These are phyloP conservation scores for Nephrotoma appendiculata DNA, from an alignment of 2,888 invertebrate species.

Conservation along the genomic window DNA sequence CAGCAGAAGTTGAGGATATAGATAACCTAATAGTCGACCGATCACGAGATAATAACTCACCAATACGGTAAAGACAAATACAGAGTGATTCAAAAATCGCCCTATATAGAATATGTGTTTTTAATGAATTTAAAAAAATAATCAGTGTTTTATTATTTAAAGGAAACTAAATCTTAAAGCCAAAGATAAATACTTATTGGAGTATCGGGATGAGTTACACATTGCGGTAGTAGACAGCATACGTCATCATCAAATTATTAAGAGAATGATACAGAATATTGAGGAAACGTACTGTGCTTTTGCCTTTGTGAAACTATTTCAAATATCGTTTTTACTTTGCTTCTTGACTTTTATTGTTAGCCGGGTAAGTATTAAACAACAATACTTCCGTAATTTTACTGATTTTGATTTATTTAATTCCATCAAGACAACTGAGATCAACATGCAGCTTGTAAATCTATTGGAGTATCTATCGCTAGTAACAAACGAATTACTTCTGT, in stretches of 20 bases:
- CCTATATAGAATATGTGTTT: too few relatives aligned
- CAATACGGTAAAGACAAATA: not conserved
- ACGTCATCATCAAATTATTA: slow-evolving; percentile 23
- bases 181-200: slow-evolving; percentile 6
- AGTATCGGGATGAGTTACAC: slow-evolving; percentile 11
- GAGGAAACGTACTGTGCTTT: slow-evolving; percentile 25
- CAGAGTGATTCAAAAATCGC: too few relatives aligned
- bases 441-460: slow-evolving; percentile 17
- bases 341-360: slow-evolving; percentile 25
- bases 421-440: slow-evolving; percentile 5
- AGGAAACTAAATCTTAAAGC: not conserved
- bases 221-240: slow-evolving; percentile 20
- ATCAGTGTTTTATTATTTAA: too few relatives aligned
- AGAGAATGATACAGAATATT: slow-evolving; percentile 19
- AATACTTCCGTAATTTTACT: too few relatives aligned
- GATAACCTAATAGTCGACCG: not conserved
- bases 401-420: too few relatives aligned
- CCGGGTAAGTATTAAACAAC: slow-evolving; percentile 18
- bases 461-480: slow-evolving; percentile 22
- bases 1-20: not conserved
- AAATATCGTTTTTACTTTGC: slow-evolving; percentile 24
- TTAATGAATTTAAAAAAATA: too few relatives aligned
- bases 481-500: slow-evolving; percentile 23
- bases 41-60: not conserved
- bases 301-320: slow-evolving; percentile 24